Evolutionary conservation across 2,113 vertebrate genomes (phyloP), one percentile per base, ranked within the genome.

Genomic region (Stigmatopora argus): DNA sequence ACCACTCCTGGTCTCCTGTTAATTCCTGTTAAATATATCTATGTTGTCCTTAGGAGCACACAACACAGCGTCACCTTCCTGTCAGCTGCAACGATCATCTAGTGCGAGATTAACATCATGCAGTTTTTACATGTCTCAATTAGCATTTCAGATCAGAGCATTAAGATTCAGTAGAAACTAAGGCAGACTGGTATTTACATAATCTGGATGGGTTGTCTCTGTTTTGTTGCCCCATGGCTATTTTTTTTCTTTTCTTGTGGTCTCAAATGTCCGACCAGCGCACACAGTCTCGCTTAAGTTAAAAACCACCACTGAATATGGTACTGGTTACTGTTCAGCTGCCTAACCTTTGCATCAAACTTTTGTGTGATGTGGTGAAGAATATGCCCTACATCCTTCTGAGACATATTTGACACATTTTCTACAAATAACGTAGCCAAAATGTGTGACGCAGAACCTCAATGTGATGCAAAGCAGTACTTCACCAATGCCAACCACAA

Each of bases 121-220:
- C 67, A 26, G 58, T 67, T 64, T 31, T 72, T 76, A 73, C 69
- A 71, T 6, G 73, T 69, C 71, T 75, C 75, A 86, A 85, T 88
- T 85, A 85, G 83, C 86, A 86, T 86, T 86, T 87, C 78, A 83
- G 83, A 87, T 86, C 82, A 76, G 77, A 82, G 75, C 80, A 82
- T 88, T 85, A 84, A 73, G 75, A 87, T 87, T 83, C 82, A 79
- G 81, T 85, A 69, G 9, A 73, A 85, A 73, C 77, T 82, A 41
- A 71, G 75, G 71, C 83, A 84, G 79, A 82, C 79, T 73, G 65
- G 75, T 85, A 86, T 88, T 89, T 86, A 86, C 88, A 88, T 89
- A 85, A 89, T 84, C 82, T 87, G 78, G 81, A 86, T 76, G 75
- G 81, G 85, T 75, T 78, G 83, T 82, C 79, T 83, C 75, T 81